A percentile compares a stretch with the other conserved stretches of the same genome.
phyloP scores from a whole-genome alignment of 2,888 invertebrate species.

The Sminthurinus aureus region DNA sequence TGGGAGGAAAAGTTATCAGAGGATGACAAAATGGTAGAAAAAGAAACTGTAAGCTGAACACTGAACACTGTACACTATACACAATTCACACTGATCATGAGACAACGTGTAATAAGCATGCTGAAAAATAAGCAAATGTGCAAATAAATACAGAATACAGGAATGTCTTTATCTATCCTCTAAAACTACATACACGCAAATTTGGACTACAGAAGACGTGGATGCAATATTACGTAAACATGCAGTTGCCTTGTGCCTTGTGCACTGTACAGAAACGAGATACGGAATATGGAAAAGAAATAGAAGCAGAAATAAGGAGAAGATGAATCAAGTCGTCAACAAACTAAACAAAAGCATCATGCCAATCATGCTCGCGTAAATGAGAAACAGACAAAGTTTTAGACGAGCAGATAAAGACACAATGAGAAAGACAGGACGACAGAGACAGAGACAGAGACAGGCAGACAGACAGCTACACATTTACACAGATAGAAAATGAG shows the following conservation, averaged over 20 bases:
- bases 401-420: not conserved
- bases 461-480: not conserved
- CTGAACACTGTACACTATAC: too few relatives aligned
- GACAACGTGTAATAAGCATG: too few relatives aligned
- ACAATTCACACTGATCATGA: too few relatives aligned
- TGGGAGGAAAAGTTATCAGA: too few relatives aligned
- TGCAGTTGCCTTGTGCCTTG: too few relatives aligned
- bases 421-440: not conserved
- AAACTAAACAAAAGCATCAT: slow-evolving; percentile 9
- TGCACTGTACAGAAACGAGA: not conserved
- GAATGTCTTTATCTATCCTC: not conserved
- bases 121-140: too few relatives aligned
- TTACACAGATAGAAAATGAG: not conserved
- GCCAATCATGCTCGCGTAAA: slow-evolving; percentile 17
- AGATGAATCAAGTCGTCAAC: slow-evolving; percentile 10
- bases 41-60: too few relatives aligned
- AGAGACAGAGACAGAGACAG: not conserved
- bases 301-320: not conserved
- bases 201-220: not conserved
- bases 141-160: not conserved
- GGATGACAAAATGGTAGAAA: too few relatives aligned
- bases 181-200: not conserved
- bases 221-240: too few relatives aligned
- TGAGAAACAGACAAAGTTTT: slow-evolving; percentile 2
- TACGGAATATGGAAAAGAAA: not conserved